A percentile compares a stretch with the other conserved stretches of the same genome.
These are phyloP conservation scores for Anser cygnoides DNA, from an alignment of 2,113 vertebrate species.

Conservation along the genomic window DNA sequence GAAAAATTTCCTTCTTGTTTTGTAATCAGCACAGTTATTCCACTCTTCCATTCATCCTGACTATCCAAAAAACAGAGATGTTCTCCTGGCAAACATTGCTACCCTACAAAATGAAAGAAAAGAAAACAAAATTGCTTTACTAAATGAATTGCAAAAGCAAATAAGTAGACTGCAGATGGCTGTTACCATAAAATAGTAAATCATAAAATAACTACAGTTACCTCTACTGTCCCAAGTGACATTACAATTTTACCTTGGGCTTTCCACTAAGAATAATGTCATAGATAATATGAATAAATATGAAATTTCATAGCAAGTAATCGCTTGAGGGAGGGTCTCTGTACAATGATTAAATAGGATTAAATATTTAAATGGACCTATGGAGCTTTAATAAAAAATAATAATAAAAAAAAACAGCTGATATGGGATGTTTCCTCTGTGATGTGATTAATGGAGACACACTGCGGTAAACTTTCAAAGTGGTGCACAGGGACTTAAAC, in stretches of 20 bases:
- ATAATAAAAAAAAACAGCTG: not conserved
- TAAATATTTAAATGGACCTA: conserved; percentile 4
- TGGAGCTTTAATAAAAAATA: not conserved
- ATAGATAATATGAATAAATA: not conserved
- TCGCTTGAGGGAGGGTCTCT: not conserved
- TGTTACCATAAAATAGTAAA: not conserved
- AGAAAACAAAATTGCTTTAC: not conserved
- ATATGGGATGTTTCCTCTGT: not conserved
- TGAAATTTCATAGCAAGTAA: not conserved
- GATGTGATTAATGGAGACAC: not conserved
- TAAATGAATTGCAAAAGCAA: not conserved
- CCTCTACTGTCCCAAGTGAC: not conserved
- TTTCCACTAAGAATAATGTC: not conserved
- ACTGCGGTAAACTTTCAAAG: not conserved
- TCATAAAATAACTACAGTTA: not conserved
- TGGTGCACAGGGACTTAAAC: not conserved
- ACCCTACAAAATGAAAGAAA: not conserved
- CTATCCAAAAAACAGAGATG: not conserved
- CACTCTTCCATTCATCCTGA: not conserved
- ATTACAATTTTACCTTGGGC: not conserved
- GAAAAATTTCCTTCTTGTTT: not conserved
- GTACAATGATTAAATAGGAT: not conserved
- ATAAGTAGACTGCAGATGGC: not conserved
- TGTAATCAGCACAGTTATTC: not conserved
- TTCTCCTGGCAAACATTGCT: not conserved